Conservation (phyloP, 1,140 invertebrate genomes). For the Bathynomus jamesi region DNA sequence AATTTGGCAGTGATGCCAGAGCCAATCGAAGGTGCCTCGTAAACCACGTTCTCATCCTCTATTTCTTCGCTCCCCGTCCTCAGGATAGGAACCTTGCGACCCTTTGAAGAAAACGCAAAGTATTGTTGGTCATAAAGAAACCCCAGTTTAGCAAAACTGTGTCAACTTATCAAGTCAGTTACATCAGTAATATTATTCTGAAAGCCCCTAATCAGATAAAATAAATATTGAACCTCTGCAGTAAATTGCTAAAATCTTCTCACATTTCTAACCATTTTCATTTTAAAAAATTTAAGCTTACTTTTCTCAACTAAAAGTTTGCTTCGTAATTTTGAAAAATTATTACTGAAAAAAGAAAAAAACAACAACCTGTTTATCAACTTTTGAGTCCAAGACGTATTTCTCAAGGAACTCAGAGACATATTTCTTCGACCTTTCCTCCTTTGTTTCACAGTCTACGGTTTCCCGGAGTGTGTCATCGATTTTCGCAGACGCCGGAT, state of each 20-base stretch:
- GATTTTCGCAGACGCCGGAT: neutral
- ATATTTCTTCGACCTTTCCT: constrained; percentile 45
- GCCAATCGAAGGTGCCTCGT: constrained; percentile 17
- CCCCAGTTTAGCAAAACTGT: neutral
- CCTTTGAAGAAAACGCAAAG: neutral
- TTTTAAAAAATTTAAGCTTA: neutral
- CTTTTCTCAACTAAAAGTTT: neutral
- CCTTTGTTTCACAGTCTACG: constrained; percentile 17
- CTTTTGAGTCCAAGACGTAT: constrained; percentile 59
- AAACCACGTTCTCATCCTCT: constrained; percentile 20
- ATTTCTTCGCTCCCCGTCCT: constrained; percentile 23
- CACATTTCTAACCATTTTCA: too few species aligned
- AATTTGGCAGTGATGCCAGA: constrained; percentile 20
- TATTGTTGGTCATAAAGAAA: neutral
- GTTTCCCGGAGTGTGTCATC: neutral
- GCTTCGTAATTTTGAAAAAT: neutral
- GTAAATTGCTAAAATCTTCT: too few species aligned
- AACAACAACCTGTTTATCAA: constrained; percentile 40
- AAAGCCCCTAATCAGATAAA: too few species aligned
- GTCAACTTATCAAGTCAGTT: too few species aligned
- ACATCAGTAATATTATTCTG: too few species aligned
- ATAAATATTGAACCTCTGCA: too few species aligned
- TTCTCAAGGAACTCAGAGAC: constrained; percentile 57
- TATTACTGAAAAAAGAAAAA: neutral
- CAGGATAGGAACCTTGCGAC: constrained; percentile 20